These are phyloP conservation scores for Iselma pallidipennis DNA, from an alignment of 2,888 invertebrate species.

Conservation along the genomic window DNA sequence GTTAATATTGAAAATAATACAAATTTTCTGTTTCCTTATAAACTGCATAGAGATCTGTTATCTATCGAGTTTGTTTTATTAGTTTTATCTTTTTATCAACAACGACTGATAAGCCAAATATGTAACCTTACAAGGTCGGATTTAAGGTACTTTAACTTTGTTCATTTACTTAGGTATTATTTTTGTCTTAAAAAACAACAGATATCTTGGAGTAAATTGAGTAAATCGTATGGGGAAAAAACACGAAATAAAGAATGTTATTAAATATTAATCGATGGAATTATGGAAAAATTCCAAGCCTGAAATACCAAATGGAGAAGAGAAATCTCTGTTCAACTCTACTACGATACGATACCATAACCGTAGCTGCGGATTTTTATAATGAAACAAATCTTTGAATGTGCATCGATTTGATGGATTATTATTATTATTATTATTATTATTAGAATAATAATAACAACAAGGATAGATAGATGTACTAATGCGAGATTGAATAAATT, in stretches of 20 bases:
- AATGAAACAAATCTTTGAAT: not conserved
- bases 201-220: not conserved
- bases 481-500: not conserved
- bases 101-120: conserved; percentile 14
- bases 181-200: conserved; percentile 4
- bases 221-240: not conserved
- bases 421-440: too few relatives aligned
- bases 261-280: not conserved
- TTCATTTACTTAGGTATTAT: not conserved
- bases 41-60: too few relatives aligned
- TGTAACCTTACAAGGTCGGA: conserved; percentile 24
- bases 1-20: too few relatives aligned
- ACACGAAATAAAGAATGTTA: not conserved
- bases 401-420: not conserved
- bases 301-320: conserved; percentile 4
- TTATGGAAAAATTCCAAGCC: conserved; percentile 8
- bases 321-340: conserved; percentile 1
- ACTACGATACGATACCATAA: not conserved
- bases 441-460: too few relatives aligned
- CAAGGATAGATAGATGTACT: not conserved
- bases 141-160: not conserved
- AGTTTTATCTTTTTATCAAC: conserved; percentile 5
- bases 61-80: conserved; percentile 1
- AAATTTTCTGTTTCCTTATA: too few relatives aligned
- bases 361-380: not conserved